Percentiles rank a stretch among this genome's conserved stretches.
phyloP scores from a whole-genome alignment of 2,888 invertebrate genomes.

The Nysson spinosus region DNA sequence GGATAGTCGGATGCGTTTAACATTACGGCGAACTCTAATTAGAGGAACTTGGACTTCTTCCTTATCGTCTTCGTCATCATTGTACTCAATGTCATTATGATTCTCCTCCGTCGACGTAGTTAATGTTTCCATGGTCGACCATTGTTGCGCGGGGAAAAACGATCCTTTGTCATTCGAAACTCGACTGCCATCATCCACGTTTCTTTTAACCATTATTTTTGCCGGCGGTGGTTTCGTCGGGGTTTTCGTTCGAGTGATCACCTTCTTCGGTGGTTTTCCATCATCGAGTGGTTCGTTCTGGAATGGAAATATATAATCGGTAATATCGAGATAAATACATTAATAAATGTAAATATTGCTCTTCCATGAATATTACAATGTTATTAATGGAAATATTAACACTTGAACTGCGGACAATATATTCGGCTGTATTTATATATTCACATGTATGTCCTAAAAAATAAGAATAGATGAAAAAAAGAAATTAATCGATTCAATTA shows the following conservation, averaged over 20 bases:
- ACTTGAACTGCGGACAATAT: too few relatives aligned
- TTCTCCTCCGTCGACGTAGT: conserved; percentile 39
- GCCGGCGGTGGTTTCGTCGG: conserved; percentile 58
- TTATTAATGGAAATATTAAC: too few relatives aligned
- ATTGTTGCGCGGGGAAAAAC: background rate
- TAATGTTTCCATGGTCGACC: conserved; percentile 27
- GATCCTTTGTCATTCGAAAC: background rate
- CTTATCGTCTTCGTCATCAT: conserved; percentile 44
- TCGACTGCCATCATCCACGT: conserved; percentile 20
- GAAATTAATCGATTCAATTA: background rate
- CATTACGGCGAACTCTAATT: conserved; percentile 58
- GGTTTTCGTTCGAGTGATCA: conserved; percentile 57
- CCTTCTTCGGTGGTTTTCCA: conserved; percentile 65
- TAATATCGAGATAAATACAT: too few relatives aligned
- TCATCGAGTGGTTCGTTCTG: conserved; percentile 68
- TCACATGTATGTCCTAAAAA: too few relatives aligned
- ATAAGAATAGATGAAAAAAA: background rate
- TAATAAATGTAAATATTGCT: too few relatives aligned
- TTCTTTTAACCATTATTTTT: conserved; percentile 67
- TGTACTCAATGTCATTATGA: conserved; percentile 42
- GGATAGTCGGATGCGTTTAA: conserved; percentile 36
- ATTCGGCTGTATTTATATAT: too few relatives aligned
- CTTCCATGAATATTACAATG: too few relatives aligned
- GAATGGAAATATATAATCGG: conserved; percentile 6
- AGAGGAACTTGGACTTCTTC: conserved; percentile 42